phyloP scores from a whole-genome alignment of 2,888 invertebrate genomes.

The Andrena hattorfiana region DNA sequence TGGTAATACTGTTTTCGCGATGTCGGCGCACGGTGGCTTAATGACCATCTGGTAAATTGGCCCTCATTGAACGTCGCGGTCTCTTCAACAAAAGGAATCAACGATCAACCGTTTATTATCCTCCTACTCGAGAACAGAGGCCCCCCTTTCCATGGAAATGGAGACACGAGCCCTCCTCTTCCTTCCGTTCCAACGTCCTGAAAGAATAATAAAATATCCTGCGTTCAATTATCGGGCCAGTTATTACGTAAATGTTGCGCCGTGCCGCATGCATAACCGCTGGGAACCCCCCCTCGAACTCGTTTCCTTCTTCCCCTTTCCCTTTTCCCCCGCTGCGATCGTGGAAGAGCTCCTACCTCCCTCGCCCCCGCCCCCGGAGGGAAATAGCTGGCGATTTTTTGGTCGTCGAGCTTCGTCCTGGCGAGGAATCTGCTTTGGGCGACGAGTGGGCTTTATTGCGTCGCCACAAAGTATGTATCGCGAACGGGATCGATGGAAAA shows the following conservation, averaged over 20 bases:
- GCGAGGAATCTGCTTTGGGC: neutral
- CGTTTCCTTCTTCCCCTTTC: neutral
- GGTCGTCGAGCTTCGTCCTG: neutral
- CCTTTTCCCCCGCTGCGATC: neutral
- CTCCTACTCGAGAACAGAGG: conserved; percentile 11
- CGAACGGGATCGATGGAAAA: conserved; percentile 4
- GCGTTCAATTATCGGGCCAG: conserved; percentile 43
- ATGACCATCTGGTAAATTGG: conserved; percentile 56
- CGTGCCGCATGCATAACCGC: conserved; percentile 16
- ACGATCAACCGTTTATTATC: conserved; percentile 52
- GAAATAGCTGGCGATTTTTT: conserved; percentile 8
- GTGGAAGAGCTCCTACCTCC: neutral
- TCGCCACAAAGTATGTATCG: neutral
- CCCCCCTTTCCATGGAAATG: conserved; percentile 32
- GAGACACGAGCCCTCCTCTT: conserved; percentile 3
- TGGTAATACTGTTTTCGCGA: conserved; percentile 33
- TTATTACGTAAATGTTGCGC: conserved; percentile 37
- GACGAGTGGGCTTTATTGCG: conserved; percentile 3
- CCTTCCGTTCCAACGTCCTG: neutral
- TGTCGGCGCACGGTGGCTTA: conserved; percentile 33
- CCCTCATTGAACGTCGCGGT: conserved; percentile 13
- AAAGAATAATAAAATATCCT: conserved; percentile 41
- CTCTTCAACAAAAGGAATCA: conserved; percentile 41
- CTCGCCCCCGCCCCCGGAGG: neutral
- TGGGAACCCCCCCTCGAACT: neutral